These are phyloP conservation scores for Rana temporaria DNA, from an alignment of 2,113 vertebrate species.

Conservation along the genomic window DNA sequence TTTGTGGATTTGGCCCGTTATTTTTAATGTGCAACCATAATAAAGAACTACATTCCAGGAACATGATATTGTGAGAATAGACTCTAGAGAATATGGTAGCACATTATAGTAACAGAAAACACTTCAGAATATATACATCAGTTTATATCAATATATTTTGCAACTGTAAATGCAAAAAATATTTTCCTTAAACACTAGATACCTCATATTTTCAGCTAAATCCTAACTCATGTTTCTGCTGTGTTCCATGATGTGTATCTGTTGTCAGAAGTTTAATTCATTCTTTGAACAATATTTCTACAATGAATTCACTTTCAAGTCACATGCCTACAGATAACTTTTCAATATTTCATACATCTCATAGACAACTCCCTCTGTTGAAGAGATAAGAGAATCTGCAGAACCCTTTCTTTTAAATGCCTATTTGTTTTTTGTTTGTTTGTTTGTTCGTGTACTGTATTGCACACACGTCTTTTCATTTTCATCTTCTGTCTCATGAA, in stretches of 20 bases:
- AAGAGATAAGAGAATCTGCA: constrained; percentile 13
- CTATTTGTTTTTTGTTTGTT: constrained; percentile 25
- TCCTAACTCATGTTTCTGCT: not conserved
- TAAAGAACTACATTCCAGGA: no score
- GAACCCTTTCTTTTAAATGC: not conserved
- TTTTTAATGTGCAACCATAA: no score
- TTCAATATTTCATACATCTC: constrained; percentile 7
- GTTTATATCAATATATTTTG: no score
- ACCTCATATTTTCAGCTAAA: not conserved
- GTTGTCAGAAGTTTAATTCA: constrained; percentile 1
- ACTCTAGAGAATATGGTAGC: no score
- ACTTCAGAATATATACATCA: no score
- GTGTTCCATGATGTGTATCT: not conserved
- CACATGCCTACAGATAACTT: not conserved
- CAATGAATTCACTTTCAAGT: not conserved
- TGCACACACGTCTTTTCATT: constrained; percentile 14
- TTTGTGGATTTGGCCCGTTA: no score
- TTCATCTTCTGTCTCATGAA: constrained; percentile 37
- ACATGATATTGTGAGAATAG: no score
- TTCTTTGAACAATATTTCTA: not conserved
- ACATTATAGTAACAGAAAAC: no score
- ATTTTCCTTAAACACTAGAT: not conserved
- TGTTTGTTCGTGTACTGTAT: constrained; percentile 18
- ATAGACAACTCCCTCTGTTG: not conserved
- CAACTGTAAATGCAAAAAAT: no score